Evolutionary conservation across 2,113 vertebrate species (phyloP).

Genomic region (Candoia aspera): DNA sequence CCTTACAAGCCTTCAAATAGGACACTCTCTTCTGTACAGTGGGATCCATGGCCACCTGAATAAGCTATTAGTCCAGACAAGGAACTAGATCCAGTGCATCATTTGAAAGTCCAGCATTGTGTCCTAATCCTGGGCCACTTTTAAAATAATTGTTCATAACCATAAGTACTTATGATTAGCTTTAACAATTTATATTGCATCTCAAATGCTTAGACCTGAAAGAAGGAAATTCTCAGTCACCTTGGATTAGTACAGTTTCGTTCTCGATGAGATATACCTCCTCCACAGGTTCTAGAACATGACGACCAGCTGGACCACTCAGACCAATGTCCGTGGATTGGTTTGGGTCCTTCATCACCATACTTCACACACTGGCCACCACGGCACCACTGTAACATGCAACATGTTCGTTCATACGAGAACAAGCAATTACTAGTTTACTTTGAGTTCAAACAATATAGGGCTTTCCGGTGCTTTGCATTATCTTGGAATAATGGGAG

Average conservation of each 20-base stretch:
- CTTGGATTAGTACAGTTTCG: slow-evolving; percentile 84
- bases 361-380: slow-evolving; percentile 88
- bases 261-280: slow-evolving; percentile 83
- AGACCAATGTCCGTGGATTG: slow-evolving; percentile 85
- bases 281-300: slow-evolving; percentile 87
- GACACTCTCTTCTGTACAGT: not conserved
- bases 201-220: not conserved
- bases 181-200: not conserved
- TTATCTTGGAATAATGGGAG: not conserved
- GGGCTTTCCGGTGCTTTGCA: not conserved
- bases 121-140: not conserved
- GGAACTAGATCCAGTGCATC: not conserved
- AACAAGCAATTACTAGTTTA: not conserved
- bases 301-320: slow-evolving; percentile 85
- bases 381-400: slow-evolving; percentile 83
- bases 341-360: slow-evolving; percentile 81
- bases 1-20: not conserved
- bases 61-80: not conserved
- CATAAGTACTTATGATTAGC: not conserved
- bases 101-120: not conserved
- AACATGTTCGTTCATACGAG: not conserved
- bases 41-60: not conserved
- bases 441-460: not conserved
- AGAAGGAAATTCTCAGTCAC: slow-evolving; percentile 55
- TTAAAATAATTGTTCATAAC: not conserved